These are phyloP conservation scores for pig (Sus scrofa) DNA, from an alignment of 2,113 vertebrate genomes.

Conservation along the genomic window T2T-Sscrofa CM000812.6:234185001-234185500, in stretches of 20 bases:
- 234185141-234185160: too few relatives aligned
- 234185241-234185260: not conserved
- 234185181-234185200: too few relatives aligned
- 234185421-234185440: slow-evolving; percentile 7
- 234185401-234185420: not conserved
- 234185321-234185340: not conserved
- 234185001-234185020: too few relatives aligned
- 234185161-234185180: too few relatives aligned
- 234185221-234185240: not conserved
- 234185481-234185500: not conserved
- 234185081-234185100: too few relatives aligned
- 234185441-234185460: not conserved
- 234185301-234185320: not conserved
- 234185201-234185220: not conserved
- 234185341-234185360: not conserved
- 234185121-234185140: too few relatives aligned
- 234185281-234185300: not conserved
- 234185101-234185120: too few relatives aligned
- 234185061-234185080: too few relatives aligned
- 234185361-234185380: not conserved
- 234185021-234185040: too few relatives aligned
- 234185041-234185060: too few relatives aligned
- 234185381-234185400: not conserved
- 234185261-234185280: not conserved
- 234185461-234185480: not conserved